Base-by-base conservation (phyloP, 2,797 vertebrate species). In the Alcedo atthis region DNA sequence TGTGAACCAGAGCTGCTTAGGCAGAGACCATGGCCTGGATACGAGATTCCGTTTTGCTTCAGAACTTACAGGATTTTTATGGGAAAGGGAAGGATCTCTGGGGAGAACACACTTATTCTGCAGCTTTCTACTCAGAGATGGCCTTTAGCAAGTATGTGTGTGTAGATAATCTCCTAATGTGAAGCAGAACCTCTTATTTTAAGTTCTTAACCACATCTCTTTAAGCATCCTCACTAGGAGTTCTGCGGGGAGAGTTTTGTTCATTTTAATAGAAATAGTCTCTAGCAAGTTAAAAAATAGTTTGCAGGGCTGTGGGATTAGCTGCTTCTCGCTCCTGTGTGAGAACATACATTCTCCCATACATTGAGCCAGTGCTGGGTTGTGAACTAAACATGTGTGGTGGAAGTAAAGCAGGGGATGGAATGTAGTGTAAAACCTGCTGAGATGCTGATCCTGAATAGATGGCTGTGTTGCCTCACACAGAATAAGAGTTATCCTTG, bases 1-100 rank as follows among this genome's bases (percentile, higher is more conserved):
- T 88, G 68, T 74, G 75, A 96, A 92, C 61, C 87, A 92, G 91
- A 94, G 46, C 59, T 88, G 61, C 48, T 66, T 42, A 86, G 63
- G 69, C 80, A 91, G 74, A 79, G 59, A 80, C 26, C 5, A 6
- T 55, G 43, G 61, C 45, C 62, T 67, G 61, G 15, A 84, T 78
- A 40, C 25, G 33, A 86, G 59, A 74, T 57, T 94, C 89, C 10
- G 40, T 81, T 90, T 92, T 88, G 53, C 67, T 89, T 79, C 62
- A 59, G 14, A 33, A 49, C 85, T 87, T 32, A 12, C 17, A 51
- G 67, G 42, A 26, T 42, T 92, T 93, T 91, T 90, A 37, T 70
- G 78, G 67, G 78, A 37, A 79, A 79, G 46, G 37, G 58, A 79
- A 86, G 58, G 16, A 22, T 76, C 28, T 83, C 32, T 79, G 75